phyloP scores from a whole-genome alignment of 2,797 vertebrate genomes.

The Syndactyla subalaris region DNA sequence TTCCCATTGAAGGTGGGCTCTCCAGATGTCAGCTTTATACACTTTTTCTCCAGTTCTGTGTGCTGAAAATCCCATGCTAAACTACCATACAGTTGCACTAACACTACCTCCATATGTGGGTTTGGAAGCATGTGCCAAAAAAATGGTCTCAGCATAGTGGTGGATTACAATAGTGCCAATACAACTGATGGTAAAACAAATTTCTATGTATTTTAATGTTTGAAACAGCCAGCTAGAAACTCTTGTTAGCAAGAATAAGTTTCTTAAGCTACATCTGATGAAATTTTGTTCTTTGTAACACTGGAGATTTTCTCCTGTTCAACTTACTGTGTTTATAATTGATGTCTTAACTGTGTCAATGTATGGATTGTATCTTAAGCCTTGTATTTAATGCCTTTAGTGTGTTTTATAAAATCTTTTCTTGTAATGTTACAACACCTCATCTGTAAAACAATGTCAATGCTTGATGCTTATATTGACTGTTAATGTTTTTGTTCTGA shows the following conservation, averaged over 20 bases:
- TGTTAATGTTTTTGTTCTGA: constrained; percentile 54
- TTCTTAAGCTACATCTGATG: not conserved
- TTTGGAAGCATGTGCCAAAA: constrained; percentile 20
- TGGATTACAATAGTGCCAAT: not conserved
- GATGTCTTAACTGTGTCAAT: constrained; percentile 36
- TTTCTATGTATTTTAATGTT: constrained; percentile 31
- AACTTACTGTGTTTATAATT: constrained; percentile 13
- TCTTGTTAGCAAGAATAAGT: not conserved
- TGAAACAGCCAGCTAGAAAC: constrained; percentile 29
- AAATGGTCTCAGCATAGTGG: not conserved
- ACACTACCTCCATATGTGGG: not conserved
- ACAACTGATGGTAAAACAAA: not conserved
- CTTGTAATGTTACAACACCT: constrained; percentile 13
- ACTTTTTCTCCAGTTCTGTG: not conserved
- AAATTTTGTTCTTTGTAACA: constrained; percentile 27
- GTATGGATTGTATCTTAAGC: constrained; percentile 65
- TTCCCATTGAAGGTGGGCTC: not conserved
- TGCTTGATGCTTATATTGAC: constrained; percentile 23
- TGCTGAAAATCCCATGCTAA: not conserved
- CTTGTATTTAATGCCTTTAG: constrained; percentile 59
- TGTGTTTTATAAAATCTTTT: constrained; percentile 27
- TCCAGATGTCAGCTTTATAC: not conserved
- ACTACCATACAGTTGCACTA: not conserved
- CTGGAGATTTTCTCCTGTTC: constrained; percentile 22
- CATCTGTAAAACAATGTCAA: not conserved